Conservation (phyloP, 1,140 invertebrate species). For the Vanessa tameamea region DNA sequence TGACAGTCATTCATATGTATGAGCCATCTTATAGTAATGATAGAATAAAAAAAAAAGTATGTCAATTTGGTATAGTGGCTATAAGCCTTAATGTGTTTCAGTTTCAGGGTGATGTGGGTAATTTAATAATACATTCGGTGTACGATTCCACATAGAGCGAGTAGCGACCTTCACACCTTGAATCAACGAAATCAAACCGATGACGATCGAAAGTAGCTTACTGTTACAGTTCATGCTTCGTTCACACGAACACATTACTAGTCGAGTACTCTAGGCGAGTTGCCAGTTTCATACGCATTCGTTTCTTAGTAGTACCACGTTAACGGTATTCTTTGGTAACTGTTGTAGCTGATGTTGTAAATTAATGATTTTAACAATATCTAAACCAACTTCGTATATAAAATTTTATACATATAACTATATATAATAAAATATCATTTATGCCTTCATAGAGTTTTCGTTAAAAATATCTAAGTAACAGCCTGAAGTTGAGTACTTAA, state of each 20-base stretch:
- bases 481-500: too few relatives aligned
- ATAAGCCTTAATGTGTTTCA: not conserved
- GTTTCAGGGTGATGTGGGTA: not conserved
- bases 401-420: not conserved
- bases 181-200: conserved; percentile 24
- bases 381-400: not conserved
- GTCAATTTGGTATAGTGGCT: not conserved
- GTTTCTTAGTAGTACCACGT: not conserved
- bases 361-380: conserved; percentile 7
- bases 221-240: conserved; percentile 16
- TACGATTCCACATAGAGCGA: not conserved
- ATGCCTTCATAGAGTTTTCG: too few relatives aligned
- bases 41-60: too few relatives aligned
- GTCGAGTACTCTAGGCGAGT: conserved; percentile 3
- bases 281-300: conserved; percentile 6
- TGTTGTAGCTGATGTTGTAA: not conserved
- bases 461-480: too few relatives aligned
- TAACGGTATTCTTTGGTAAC: conserved; percentile 19
- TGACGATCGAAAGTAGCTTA: conserved; percentile 17
- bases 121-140: conserved; percentile 7
- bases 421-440: not conserved
- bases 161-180: conserved; percentile 17
- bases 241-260: not conserved
- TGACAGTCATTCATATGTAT: too few relatives aligned
- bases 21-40: too few relatives aligned